phyloP scores from a whole-genome alignment of 2,888 invertebrate genomes.

The Mactromeris polynyma region DNA sequence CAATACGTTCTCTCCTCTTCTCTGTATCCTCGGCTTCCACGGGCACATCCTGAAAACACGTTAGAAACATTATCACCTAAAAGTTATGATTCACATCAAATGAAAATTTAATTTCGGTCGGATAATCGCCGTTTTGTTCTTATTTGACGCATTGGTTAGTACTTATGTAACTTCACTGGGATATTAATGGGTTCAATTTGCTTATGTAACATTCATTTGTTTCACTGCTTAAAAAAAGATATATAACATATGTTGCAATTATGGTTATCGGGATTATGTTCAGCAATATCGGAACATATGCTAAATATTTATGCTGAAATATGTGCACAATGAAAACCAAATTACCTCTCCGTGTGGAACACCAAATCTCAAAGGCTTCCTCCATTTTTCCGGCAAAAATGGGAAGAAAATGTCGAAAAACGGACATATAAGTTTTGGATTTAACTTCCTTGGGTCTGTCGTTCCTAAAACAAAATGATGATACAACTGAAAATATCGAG shows the following conservation, averaged over 20 bases:
- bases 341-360: slow-evolving; percentile 71
- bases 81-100: background rate
- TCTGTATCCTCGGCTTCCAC: background rate
- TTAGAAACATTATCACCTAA: background rate
- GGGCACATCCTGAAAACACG: background rate
- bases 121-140: no score
- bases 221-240: no score
- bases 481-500: no score
- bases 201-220: no score
- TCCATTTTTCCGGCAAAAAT: slow-evolving; percentile 70
- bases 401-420: slow-evolving; percentile 75
- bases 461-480: slow-evolving; percentile 63
- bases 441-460: slow-evolving; percentile 67
- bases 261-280: no score
- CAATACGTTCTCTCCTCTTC: slow-evolving; percentile 21
- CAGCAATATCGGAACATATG: no score
- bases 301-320: no score
- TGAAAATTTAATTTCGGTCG: no score
- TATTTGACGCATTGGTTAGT: no score
- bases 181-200: no score
- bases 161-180: no score
- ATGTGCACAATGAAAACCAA: background rate
- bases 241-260: no score
- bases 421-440: slow-evolving; percentile 75
- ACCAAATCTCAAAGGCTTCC: slow-evolving; percentile 69